Conservation (phyloP, 1,140 invertebrate species). For the Phocides pigmalion region DNA sequence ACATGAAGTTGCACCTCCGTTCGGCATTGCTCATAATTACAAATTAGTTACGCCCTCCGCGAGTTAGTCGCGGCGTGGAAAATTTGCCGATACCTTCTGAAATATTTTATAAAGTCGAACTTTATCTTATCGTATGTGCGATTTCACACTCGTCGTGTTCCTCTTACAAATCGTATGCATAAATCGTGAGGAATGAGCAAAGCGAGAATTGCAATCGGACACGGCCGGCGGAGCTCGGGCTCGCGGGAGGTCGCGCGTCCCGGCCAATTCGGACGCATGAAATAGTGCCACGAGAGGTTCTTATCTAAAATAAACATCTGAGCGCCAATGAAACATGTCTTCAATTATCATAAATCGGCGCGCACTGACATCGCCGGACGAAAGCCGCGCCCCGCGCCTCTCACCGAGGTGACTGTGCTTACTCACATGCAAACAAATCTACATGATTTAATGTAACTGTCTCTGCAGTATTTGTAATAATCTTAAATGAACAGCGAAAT, state of each 20-base stretch:
- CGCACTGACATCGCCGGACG: conserved; percentile 71
- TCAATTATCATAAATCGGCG: conserved; percentile 83
- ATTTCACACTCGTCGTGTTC: conserved; percentile 67
- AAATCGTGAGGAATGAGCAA: conserved; percentile 67
- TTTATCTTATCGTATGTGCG: conserved; percentile 58
- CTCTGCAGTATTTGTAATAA: conserved; percentile 51
- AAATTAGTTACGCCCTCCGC: conserved; percentile 43
- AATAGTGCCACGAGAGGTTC: conserved; percentile 74
- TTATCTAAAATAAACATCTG: conserved; percentile 84
- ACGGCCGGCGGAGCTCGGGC: conserved; percentile 47
- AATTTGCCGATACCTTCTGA: conserved; percentile 37
- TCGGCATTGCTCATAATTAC: conserved; percentile 41
- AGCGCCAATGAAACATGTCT: conserved; percentile 80
- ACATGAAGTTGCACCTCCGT: conserved; percentile 35
- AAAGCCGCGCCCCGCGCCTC: conserved; percentile 68
- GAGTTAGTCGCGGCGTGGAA: conserved; percentile 29
- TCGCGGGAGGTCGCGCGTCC: conserved; percentile 74
- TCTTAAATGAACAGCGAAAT: conserved; percentile 43
- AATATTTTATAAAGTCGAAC: conserved; percentile 47
- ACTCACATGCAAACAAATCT: conserved; percentile 64
- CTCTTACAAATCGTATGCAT: conserved; percentile 65
- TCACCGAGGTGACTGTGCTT: conserved; percentile 54
- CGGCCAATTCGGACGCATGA: conserved; percentile 75
- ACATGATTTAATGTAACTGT: conserved; percentile 56
- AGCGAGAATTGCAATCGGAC: conserved; percentile 71